Evolutionary conservation across 2,797 vertebrate species (phyloP), one percentile per base, ranked within the genome.

Genomic region (Betta splendens): DNA sequence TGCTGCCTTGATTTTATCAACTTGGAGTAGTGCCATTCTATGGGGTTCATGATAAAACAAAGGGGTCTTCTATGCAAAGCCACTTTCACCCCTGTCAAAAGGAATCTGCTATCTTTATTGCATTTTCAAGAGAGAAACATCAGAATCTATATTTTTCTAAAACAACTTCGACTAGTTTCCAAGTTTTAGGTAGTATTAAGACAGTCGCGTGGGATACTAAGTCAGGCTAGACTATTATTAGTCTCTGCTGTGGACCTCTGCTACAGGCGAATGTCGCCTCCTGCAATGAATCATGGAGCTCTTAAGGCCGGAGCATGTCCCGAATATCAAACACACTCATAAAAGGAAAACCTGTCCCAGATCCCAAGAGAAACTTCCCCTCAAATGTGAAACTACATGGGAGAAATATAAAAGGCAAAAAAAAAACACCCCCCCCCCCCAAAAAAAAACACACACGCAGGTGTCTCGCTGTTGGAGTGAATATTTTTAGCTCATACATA

Each of bases 291-390:
- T 92, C 91, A 91, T 80, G 80, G 84, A 88, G 85, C 89, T 90
- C 89, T 91, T 92, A 87, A 88, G 91, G 88, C 85, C 81, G 69
- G 80, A 87, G 81, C 89, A 91, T 85, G 88, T 91, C 81, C 90
- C 76, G 90, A 92, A 93, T 92, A 91, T 89, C 90, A 91, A 92
- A 85, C 79, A 84, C 84, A 77, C 86, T 91, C 89, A 91, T 91
- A 90, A 92, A 92, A 92, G 89, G 88, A 90, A 91, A 92, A 90
- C 88, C 90, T 91, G 89, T 91, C 88, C 89, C 80, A 83, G 86
- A 86, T 89, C 89, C 89, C 89, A 56, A 23, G 84, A 87, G 87
- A 82, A 89, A 82, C 75, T 66, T 75, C 56, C 61, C 46, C 53
- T 79, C 71, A 74, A 83, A 80, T 64, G 63, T 75, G 50, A 60